Evolutionary conservation across 1,140 invertebrate genomes (phyloP), one percentile per base, ranked within the genome.

Genomic region (Physella acuta): DNA sequence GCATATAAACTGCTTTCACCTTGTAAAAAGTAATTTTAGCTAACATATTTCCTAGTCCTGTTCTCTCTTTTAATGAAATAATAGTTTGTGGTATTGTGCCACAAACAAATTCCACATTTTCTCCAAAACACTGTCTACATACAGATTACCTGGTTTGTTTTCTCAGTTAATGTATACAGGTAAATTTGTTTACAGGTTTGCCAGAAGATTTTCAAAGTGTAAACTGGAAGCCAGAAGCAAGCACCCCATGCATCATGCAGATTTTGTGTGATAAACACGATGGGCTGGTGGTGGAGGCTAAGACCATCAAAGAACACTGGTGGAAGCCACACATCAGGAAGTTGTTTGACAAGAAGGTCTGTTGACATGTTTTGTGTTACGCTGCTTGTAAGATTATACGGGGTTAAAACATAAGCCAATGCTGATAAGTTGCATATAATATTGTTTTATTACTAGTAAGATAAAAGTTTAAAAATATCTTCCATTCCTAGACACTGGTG

Each of bases 261-360:
- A 85, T 90, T 51, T 86, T 98, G 4, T 98, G 94, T 83, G 89
- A 92, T 64, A 89, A 90, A 79, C 91, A 93, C 79, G 87, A 89
- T 64, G 93, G 92, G 1, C 88, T 94, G 1, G 86, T 90, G 17
- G 88, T 94, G 3, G 95, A 98, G 81, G 95, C 94, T 3, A 92
- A 91, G 81, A 90, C 90, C 20, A 93, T 96, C 70, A 96, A 97
- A 83, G 91, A 94, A 79, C 95, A 97, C 81, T 92, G 89, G 74
- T 92, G 92, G 87, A 92, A 91, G 79, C 90, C 88, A 68, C 89
- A 92, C 71, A 89, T 99, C 5, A 89, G 89, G 74, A 90, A 90
- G 79, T 88, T 97, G 65, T 92, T 96, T 81, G 89, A 91, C 24
- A 90, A 91, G 75, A 90, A 90, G 79, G 90, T 92, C 44, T n/a